Conservation (phyloP, 2,888 invertebrate genomes). For the Harpalus rubripes region DNA sequence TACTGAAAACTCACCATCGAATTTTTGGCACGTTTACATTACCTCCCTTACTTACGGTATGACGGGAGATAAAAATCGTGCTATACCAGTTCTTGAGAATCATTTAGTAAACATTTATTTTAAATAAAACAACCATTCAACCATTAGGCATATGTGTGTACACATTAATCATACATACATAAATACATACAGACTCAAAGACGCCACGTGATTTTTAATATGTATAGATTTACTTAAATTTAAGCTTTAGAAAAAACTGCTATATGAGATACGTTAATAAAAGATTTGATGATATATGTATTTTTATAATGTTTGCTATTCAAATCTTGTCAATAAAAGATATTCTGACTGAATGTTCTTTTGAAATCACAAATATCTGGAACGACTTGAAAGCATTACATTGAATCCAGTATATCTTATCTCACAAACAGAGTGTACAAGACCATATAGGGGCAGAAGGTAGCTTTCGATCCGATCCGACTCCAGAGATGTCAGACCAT, state of each 20-base stretch:
- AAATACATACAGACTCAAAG: too few species aligned
- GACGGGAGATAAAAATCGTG: too few species aligned
- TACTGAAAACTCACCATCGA: too few species aligned
- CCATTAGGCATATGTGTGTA: too few species aligned
- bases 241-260: not conserved
- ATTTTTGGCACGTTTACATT: too few species aligned
- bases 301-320: slow-evolving; percentile 7
- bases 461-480: slow-evolving; percentile 2
- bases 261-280: not conserved
- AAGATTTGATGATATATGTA: slow-evolving; percentile 3
- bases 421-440: not conserved
- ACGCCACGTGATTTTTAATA: too few species aligned
- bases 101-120: too few species aligned
- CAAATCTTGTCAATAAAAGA: slow-evolving; percentile 3
- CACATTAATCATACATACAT: too few species aligned
- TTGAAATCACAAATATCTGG: not conserved
- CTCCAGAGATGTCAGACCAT: slow-evolving; percentile 34
- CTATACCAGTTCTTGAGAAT: too few species aligned
- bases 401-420: slow-evolving; percentile 3
- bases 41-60: too few species aligned
- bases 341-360: not conserved
- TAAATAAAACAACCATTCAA: too few species aligned
- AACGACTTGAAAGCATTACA: slow-evolving; percentile 2
- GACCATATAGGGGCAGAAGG: slow-evolving; percentile 17
- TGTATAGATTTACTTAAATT: not conserved